A percentile compares a stretch with the other conserved stretches of the same genome.
phyloP scores from a whole-genome alignment of 2,888 invertebrate species.

The Stratiomys singularior region DNA sequence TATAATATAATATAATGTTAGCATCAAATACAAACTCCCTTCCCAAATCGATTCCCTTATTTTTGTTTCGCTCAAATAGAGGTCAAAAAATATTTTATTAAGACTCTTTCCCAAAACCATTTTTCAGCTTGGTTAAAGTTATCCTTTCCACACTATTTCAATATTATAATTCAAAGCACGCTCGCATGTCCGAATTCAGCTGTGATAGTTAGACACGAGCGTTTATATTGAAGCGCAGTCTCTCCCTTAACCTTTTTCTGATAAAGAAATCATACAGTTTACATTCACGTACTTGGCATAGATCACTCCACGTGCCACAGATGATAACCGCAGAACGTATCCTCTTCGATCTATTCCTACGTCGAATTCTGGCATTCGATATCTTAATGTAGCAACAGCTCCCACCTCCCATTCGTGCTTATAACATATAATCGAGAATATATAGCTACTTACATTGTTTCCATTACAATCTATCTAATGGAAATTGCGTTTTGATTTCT shows the following conservation, averaged over 20 bases:
- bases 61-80: too few species aligned
- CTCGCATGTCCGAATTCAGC: not conserved
- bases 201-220: not conserved
- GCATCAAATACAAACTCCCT: too few species aligned
- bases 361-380: not conserved
- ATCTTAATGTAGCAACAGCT: not conserved
- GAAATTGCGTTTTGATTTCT: not conserved
- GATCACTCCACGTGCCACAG: slow-evolving; percentile 5
- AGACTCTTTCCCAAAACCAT: too few species aligned
- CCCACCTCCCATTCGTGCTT: not conserved
- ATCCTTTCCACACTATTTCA: not conserved
- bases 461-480: not conserved
- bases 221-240: not conserved
- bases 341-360: not conserved
- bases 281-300: not conserved
- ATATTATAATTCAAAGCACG: not conserved
- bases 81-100: too few species aligned
- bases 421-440: not conserved
- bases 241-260: not conserved
- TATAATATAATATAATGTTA: too few species aligned
- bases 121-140: too few species aligned
- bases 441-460: not conserved
- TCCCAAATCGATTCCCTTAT: too few species aligned
- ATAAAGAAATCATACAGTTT: slow-evolving; percentile 1
- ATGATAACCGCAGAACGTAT: not conserved